Conservation (phyloP, 2,113 vertebrate species). For the Triplophysa tibetana region DNA sequence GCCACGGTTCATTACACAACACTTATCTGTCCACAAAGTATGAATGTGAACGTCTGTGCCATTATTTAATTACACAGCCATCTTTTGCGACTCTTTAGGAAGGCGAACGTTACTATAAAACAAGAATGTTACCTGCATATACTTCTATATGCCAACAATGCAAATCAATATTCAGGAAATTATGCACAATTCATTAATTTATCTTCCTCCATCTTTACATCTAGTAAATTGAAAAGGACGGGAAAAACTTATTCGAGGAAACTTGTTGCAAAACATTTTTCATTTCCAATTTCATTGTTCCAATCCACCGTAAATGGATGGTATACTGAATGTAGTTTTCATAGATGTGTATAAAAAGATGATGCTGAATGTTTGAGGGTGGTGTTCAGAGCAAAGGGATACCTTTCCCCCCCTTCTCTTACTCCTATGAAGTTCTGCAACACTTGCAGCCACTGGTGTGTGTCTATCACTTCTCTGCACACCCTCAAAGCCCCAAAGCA, state of each 20-base stretch:
- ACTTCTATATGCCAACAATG: background rate
- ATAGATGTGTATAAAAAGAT: background rate
- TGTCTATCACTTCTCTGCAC: constrained; percentile 41
- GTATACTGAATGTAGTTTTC: background rate
- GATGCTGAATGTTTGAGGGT: constrained; percentile 4
- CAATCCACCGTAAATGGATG: background rate
- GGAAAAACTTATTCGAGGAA: constrained; percentile 2
- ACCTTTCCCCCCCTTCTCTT: constrained; percentile 23
- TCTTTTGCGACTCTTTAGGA: background rate
- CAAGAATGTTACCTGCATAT: background rate
- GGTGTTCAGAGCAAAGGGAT: constrained; percentile 1
- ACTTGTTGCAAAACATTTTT: constrained; percentile 13
- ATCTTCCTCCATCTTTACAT: background rate
- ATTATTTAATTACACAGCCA: background rate
- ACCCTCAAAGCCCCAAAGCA: background rate
- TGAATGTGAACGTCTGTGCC: constrained; percentile 6
- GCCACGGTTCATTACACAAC: constrained; percentile 24
- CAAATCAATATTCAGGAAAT: background rate
- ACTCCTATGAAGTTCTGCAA: constrained; percentile 35
- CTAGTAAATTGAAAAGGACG: background rate
- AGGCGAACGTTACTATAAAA: background rate
- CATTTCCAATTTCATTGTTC: background rate
- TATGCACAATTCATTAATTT: background rate
- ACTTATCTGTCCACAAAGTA: background rate
- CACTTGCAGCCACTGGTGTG: constrained; percentile 38